A percentile compares a stretch with the other conserved stretches of the same genome.
Evolutionary conservation across 2,113 vertebrate genomes (phyloP).

Genomic region (Rhegmatorhina hoffmannsi): DNA sequence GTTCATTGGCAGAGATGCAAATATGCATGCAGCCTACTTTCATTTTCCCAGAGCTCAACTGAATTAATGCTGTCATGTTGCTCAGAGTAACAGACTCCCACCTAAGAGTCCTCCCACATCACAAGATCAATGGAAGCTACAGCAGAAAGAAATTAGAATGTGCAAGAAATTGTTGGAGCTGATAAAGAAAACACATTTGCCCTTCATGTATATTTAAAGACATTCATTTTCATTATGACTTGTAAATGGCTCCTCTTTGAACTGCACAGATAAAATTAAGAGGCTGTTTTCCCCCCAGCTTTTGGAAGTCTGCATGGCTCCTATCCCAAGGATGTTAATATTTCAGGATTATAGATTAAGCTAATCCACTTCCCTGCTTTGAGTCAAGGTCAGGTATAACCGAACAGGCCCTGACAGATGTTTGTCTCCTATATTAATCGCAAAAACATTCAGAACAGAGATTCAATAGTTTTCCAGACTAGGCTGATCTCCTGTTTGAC

Average conservation of each 20-base stretch:
- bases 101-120: constrained; percentile 4
- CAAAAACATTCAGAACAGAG: not conserved
- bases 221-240: constrained; percentile 60
- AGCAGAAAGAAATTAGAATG: constrained; percentile 57
- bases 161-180: constrained; percentile 48
- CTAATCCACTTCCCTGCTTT: not conserved
- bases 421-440: not conserved
- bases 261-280: not conserved
- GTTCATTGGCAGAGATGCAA: constrained; percentile 48
- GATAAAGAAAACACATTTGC: constrained; percentile 72
- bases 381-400: not conserved
- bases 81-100: constrained; percentile 64
- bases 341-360: not conserved
- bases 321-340: not conserved
- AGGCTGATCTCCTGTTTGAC: not conserved
- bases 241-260: constrained; percentile 47
- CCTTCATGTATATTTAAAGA: constrained; percentile 75
- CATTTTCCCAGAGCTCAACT: constrained; percentile 44
- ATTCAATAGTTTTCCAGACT: not conserved
- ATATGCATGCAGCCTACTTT: constrained; percentile 41
- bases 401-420: not conserved
- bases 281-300: rapidly evolving
- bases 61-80: constrained; percentile 45
- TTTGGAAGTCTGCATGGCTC: not conserved
- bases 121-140: constrained; percentile 64